phyloP scores from a whole-genome alignment of 2,113 vertebrate species.

The Oncorhynchus tshawytscha region DNA sequence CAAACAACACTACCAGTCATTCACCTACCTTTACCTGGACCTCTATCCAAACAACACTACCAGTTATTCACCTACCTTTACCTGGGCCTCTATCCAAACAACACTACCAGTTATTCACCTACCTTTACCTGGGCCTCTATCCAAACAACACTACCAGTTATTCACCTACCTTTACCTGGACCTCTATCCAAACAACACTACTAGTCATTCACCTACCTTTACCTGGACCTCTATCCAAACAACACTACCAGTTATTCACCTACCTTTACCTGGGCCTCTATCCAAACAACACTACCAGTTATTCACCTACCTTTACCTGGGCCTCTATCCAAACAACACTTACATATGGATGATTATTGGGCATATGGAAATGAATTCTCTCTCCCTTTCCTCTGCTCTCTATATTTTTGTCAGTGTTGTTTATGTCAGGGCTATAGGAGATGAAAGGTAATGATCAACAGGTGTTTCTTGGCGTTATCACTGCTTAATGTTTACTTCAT shows the following conservation, averaged over 20 bases:
- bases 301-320: background rate
- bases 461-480: background rate
- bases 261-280: background rate
- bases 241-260: background rate
- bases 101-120: background rate
- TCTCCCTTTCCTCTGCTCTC: background rate
- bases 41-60: background rate
- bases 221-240: background rate
- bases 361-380: background rate
- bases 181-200: background rate
- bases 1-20: background rate
- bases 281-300: background rate
- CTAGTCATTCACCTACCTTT: background rate
- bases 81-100: background rate
- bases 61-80: background rate
- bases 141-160: background rate
- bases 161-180: background rate
- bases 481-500: constrained; percentile 4
- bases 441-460: constrained; percentile 18
- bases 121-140: background rate
- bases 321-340: background rate
- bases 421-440: background rate
- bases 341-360: background rate
- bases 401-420: background rate
- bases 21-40: background rate